Conservation (phyloP, 2,888 invertebrate species). For the Rotaria sp. region DNA sequence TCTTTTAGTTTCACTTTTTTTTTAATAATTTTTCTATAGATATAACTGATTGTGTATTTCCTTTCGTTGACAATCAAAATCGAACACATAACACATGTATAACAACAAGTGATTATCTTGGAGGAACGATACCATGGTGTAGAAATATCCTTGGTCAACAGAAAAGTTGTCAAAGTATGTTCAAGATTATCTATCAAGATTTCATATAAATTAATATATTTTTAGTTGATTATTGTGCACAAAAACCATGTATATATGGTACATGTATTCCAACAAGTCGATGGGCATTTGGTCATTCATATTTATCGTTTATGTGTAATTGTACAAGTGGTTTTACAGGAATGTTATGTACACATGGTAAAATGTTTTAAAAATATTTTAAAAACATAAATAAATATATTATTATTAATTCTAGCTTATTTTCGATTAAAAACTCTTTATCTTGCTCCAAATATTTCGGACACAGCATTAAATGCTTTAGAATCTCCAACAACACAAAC, state of each 20-base stretch:
- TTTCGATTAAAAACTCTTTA: neutral
- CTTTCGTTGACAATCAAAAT: slow-evolving; percentile 9
- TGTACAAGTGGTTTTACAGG: slow-evolving; percentile 71
- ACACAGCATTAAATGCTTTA: neutral
- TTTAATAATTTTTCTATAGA: neutral
- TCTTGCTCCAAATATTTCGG: neutral
- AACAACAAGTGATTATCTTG: neutral
- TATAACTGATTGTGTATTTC: neutral
- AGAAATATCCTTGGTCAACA: neutral
- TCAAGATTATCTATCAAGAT: too few species aligned
- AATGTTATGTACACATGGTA: neutral
- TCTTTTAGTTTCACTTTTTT: too few species aligned
- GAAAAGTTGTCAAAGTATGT: slow-evolving; percentile 22
- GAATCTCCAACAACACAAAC: slow-evolving; percentile 18
- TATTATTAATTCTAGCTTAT: neutral
- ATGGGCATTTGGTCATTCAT: slow-evolving; percentile 43
- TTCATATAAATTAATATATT: neutral
- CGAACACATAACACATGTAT: neutral
- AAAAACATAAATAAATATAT: neutral
- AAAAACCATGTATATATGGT: slow-evolving; percentile 33
- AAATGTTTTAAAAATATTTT: neutral
- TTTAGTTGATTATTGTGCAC: slow-evolving; percentile 33
- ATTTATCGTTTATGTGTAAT: slow-evolving; percentile 51
- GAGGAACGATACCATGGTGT: neutral
- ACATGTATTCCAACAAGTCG: neutral